These are phyloP conservation scores for Endotricha flammealis DNA, from an alignment of 2,888 invertebrate genomes.

Conservation along the genomic window DNA sequence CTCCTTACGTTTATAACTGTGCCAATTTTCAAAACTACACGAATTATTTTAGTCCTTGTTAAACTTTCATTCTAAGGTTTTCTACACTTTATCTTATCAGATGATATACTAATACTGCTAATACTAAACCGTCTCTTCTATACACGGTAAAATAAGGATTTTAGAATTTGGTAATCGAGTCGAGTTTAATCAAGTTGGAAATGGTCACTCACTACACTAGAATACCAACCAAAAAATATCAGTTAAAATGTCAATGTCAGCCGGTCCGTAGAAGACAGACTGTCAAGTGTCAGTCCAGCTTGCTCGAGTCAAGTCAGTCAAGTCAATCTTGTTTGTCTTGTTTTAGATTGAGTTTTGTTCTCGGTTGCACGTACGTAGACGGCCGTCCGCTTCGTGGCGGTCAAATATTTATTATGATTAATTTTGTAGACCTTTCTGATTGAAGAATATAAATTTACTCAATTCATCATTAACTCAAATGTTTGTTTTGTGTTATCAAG, in stretches of 20 bases:
- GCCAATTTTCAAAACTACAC: no score
- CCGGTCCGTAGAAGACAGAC: conserved; percentile 11
- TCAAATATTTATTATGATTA: conserved; percentile 28
- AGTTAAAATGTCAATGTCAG: conserved; percentile 18
- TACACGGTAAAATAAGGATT: background rate
- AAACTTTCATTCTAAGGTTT: no score
- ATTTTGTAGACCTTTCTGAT: conserved; percentile 26
- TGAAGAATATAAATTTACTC: conserved; percentile 28
- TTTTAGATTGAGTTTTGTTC: conserved; percentile 38
- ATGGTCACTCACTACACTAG: no score
- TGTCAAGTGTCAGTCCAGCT: no score
- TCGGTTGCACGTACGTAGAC: conserved; percentile 38
- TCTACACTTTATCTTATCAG: no score
- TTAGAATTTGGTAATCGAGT: background rate
- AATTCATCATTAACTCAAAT: conserved; percentile 26
- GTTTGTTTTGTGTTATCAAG: conserved; percentile 33
- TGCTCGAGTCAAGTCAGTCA: conserved; percentile 26
- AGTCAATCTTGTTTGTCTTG: conserved; percentile 32
- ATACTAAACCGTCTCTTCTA: no score
- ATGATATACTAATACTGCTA: no score
- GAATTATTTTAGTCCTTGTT: no score
- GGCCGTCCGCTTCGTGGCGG: conserved; percentile 46
- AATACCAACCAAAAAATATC: no score
- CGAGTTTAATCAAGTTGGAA: background rate
- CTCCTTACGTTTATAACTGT: no score